These are phyloP conservation scores for Saguinus imperator DNA, from an alignment of 2,113 vertebrate species.

Conservation along the genomic window DNA sequence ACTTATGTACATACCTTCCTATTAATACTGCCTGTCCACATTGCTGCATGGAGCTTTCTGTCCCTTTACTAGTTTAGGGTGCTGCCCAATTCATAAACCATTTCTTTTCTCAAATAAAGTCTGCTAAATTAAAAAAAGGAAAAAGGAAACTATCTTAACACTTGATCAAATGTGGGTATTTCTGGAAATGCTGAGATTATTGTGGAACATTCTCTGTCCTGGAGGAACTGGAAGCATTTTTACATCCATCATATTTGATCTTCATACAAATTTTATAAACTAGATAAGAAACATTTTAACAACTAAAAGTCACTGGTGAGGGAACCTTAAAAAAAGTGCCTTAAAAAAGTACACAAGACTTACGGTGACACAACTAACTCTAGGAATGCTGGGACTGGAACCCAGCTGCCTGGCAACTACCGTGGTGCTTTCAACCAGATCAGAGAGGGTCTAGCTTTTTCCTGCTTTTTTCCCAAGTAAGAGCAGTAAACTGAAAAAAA, in stretches of 20 bases:
- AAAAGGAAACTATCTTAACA: not conserved
- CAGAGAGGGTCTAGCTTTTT: not conserved
- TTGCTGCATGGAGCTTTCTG: not conserved
- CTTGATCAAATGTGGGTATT: not conserved
- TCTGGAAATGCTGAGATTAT: not conserved
- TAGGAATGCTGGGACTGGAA: not conserved
- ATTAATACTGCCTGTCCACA: not conserved
- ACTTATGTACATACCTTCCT: not conserved
- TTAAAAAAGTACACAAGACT: not conserved
- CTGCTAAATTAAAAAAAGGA: not conserved
- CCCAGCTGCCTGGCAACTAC: not conserved
- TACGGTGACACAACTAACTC: not conserved
- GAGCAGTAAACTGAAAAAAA: not conserved
- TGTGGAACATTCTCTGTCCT: not conserved
- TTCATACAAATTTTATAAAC: not conserved
- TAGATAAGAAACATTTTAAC: not conserved
- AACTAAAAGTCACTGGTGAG: not conserved
- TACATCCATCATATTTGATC: not conserved
- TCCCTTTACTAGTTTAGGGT: not conserved
- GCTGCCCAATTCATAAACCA: not conserved
- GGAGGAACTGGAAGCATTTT: not conserved
- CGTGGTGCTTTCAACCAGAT: fast-evolving
- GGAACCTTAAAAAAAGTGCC: not conserved
- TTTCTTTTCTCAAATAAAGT: not conserved
- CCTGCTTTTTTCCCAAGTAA: not conserved